These are phyloP conservation scores for Pteropus alecto DNA, from an alignment of 2,113 vertebrate species.

Conservation along the genomic window DNA sequence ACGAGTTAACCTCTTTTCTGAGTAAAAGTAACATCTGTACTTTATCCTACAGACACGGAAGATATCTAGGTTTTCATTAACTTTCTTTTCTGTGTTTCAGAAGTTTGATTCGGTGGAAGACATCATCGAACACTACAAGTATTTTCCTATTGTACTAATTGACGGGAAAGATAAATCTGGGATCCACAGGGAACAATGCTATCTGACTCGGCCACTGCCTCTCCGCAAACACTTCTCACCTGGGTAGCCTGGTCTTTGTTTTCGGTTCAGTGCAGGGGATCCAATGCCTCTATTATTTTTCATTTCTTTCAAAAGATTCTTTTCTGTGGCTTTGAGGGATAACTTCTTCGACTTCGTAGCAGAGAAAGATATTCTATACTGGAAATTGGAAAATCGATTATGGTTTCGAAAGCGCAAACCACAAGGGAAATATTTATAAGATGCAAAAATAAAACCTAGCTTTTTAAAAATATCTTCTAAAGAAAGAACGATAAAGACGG, in stretches of 20 bases:
- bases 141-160: constrained; percentile 88
- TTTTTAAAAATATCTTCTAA: neutral
- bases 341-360: neutral
- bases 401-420: neutral
- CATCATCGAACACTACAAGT: constrained; percentile 91
- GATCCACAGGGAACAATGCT: constrained; percentile 83
- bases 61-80: neutral
- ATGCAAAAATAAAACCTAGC: neutral
- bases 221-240: constrained; percentile 8
- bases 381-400: neutral
- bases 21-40: neutral
- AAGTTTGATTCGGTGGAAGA: constrained; percentile 91
- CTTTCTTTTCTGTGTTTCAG: constrained; percentile 77
- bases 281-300: neutral
- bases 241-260: neutral
- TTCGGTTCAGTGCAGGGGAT: neutral
- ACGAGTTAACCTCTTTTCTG: neutral
- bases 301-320: neutral
- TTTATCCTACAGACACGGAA: neutral
- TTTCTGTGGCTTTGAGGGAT: neutral
- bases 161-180: constrained; percentile 84
- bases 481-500: neutral
- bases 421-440: neutral
- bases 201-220: constrained; percentile 83
- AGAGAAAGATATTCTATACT: neutral